These are phyloP conservation scores for Drosophila lacicola DNA, from an alignment of 2,888 invertebrate species.

Conservation along the genomic window DNA sequence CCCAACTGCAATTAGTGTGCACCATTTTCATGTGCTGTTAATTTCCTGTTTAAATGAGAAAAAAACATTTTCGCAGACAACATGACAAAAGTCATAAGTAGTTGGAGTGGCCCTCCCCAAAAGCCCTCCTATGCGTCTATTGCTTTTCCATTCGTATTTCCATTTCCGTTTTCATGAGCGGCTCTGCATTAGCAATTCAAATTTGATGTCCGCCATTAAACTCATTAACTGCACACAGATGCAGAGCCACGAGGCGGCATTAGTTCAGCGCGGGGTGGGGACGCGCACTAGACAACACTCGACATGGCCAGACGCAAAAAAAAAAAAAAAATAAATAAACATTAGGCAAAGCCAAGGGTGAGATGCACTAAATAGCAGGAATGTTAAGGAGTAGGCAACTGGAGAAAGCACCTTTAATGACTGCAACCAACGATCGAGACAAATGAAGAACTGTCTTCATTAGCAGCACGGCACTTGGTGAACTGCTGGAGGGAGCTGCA, in stretches of 20 bases:
- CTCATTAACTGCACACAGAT: slow-evolving; percentile 79
- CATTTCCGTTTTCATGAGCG: slow-evolving; percentile 69
- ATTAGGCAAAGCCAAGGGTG: slow-evolving; percentile 10
- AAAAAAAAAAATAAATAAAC: slow-evolving; percentile 28
- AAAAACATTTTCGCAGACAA: slow-evolving; percentile 18
- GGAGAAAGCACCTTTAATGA: slow-evolving; percentile 48
- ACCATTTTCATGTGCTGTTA: slow-evolving; percentile 43
- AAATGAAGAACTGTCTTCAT: slow-evolving; percentile 79
- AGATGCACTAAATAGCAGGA: slow-evolving; percentile 30
- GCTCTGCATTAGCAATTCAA: slow-evolving; percentile 78
- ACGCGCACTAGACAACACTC: slow-evolving; percentile 13
- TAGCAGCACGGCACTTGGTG: slow-evolving; percentile 43
- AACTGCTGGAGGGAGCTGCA: not conserved
- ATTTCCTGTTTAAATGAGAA: slow-evolving; percentile 39
- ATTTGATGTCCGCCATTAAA: slow-evolving; percentile 77
- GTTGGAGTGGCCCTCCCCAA: not conserved
- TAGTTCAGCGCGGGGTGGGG: slow-evolving; percentile 16
- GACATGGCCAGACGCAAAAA: slow-evolving; percentile 30
- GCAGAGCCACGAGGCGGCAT: slow-evolving; percentile 31
- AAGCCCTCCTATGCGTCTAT: slow-evolving; percentile 7
- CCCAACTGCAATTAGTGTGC: slow-evolving; percentile 30
- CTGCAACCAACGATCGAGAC: slow-evolving; percentile 65
- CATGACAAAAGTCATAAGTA: slow-evolving; percentile 46
- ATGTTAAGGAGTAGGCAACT: slow-evolving; percentile 1
- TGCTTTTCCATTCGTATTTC: slow-evolving; percentile 62